These are phyloP conservation scores for Cosmia trapezina DNA, from an alignment of 2,888 invertebrate species.

Conservation along the genomic window DNA sequence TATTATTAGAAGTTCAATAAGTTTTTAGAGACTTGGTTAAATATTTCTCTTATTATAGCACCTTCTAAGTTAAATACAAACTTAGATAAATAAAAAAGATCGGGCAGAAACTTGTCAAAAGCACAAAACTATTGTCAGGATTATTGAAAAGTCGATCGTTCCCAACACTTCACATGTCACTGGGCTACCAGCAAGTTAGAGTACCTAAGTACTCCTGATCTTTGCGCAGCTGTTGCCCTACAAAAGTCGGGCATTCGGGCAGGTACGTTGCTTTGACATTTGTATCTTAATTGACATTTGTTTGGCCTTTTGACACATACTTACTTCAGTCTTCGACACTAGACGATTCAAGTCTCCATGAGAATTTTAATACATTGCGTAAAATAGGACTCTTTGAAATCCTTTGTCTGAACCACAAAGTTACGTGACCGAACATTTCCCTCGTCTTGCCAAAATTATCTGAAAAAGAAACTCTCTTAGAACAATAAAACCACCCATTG, in stretches of 20 bases:
- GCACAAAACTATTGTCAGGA: not conserved
- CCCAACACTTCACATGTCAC: not conserved
- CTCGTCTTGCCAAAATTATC: constrained; percentile 18
- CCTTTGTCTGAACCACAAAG: not conserved
- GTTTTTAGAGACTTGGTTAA: no score
- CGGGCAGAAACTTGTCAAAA: not conserved
- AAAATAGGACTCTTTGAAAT: not conserved
- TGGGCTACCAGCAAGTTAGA: no score
- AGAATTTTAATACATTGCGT: not conserved
- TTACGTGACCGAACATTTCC: constrained; percentile 14
- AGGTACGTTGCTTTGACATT: not conserved
- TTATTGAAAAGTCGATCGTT: not conserved
- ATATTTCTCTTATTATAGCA: no score
- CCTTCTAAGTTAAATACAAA: no score
- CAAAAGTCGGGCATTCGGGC: not conserved
- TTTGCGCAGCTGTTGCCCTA: not conserved
- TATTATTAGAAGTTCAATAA: no score
- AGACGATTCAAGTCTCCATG: no score
- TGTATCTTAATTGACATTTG: constrained; percentile 13
- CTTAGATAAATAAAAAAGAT: no score
- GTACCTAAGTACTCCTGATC: no score
- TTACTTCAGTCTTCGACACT: not conserved
- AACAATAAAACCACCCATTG: constrained; percentile 36
- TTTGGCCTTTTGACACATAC: constrained; percentile 9
- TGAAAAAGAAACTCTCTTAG: constrained; percentile 19